A percentile compares a stretch with the other conserved stretches of the same genome.
These are phyloP conservation scores for Eupeodes latifasciatus DNA, from an alignment of 2,888 invertebrate genomes.

Conservation along the genomic window DNA sequence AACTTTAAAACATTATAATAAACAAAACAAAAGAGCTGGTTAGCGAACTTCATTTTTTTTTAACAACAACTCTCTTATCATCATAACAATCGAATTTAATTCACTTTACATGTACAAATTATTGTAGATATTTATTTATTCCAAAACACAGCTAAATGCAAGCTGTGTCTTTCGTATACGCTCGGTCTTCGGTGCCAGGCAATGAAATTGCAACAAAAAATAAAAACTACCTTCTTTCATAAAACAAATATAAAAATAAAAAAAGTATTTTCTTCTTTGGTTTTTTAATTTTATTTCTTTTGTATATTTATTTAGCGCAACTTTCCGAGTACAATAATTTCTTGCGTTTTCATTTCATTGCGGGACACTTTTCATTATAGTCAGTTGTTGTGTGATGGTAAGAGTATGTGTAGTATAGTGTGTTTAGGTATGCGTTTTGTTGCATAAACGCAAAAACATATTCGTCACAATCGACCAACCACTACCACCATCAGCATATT, in stretches of 20 bases:
- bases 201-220: constrained; percentile 17
- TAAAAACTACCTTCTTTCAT: constrained; percentile 5
- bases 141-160: not conserved
- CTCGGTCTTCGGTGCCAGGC: constrained; percentile 33
- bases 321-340: constrained; percentile 64
- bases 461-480: constrained; percentile 49
- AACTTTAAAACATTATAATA: not conserved
- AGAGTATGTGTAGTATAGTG: not conserved
- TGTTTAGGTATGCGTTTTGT: constrained; percentile 26
- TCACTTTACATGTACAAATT: constrained; percentile 48
- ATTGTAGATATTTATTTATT: constrained; percentile 56
- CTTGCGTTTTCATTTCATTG: constrained; percentile 63
- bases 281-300: constrained; percentile 29
- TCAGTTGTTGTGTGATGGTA: not conserved
- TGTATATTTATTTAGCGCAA: constrained; percentile 40
- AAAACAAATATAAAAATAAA: not conserved
- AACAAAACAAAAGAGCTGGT: constrained; percentile 43
- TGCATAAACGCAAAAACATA: constrained; percentile 72
- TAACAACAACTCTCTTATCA: constrained; percentile 24
- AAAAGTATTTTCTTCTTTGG: not conserved
- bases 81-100: constrained; percentile 32
- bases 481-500: constrained; percentile 26
- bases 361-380: constrained; percentile 67
- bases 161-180: not conserved
- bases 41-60: constrained; percentile 35